Evolutionary conservation across 1,140 invertebrate species (phyloP).

Genomic region (Formica exsecta): DNA sequence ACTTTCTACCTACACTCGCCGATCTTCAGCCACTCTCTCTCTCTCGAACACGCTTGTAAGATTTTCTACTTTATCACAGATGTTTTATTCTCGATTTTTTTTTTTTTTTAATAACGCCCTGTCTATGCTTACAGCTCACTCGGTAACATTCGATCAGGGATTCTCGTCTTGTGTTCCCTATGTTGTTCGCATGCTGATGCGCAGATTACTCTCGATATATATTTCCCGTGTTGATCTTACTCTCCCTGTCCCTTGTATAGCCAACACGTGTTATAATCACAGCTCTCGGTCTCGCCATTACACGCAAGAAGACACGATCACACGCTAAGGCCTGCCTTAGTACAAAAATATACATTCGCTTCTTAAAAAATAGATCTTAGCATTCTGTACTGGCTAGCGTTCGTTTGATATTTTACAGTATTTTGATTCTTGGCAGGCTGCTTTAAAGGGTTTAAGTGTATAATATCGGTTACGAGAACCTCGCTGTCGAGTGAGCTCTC

Average conservation of each 20-base stretch:
- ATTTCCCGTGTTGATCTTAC: constrained; percentile 58
- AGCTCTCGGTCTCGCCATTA: constrained; percentile 66
- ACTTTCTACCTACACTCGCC: constrained; percentile 29
- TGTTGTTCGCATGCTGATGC: constrained; percentile 30
- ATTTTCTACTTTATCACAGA: constrained; percentile 86
- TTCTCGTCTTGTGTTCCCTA: constrained; percentile 33
- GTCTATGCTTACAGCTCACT: constrained; percentile 75
- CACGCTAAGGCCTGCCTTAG: constrained; percentile 86
- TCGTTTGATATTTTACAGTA: constrained; percentile 75
- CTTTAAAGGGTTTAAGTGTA: constrained; percentile 74
- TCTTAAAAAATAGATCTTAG: constrained; percentile 87
- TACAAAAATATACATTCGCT: constrained; percentile 86
- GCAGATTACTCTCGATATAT: constrained; percentile 41
- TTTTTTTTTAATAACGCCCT: constrained; percentile 64
- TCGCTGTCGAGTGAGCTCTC: constrained; percentile 78
- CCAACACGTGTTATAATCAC: constrained; percentile 71
- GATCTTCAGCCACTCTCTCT: constrained; percentile 67
- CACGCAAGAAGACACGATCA: constrained; percentile 73
- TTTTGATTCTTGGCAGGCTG: constrained; percentile 81
- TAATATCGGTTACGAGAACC: constrained; percentile 73
- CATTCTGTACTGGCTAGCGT: constrained; percentile 81
- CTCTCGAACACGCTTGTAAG: constrained; percentile 80
- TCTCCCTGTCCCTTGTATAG: constrained; percentile 65
- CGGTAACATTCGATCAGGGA: constrained; percentile 68
- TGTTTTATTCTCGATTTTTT: constrained; percentile 80